A percentile compares a stretch with the other conserved stretches of the same genome.
Conservation (phyloP, 1,140 invertebrate genomes). For the Antheraea pernyi region DNA sequence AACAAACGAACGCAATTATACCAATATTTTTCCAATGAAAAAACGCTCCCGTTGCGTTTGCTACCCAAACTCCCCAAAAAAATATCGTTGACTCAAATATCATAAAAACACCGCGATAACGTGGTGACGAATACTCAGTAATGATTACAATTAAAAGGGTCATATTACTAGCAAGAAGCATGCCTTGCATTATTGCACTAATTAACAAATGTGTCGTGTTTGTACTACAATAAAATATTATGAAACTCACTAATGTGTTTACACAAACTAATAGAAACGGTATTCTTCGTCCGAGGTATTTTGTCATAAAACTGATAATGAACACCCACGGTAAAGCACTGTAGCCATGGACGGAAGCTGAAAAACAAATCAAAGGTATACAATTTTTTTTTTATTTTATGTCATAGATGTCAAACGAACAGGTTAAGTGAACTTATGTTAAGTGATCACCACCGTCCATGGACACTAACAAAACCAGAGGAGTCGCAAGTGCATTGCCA, state of each 20-base stretch:
- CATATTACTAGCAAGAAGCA: constrained; percentile 19
- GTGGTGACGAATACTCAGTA: constrained; percentile 36
- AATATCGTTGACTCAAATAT: constrained; percentile 37
- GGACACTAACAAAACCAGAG: too few species aligned
- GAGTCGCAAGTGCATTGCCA: too few species aligned
- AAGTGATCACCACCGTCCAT: too few species aligned
- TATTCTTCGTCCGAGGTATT: constrained; percentile 19
- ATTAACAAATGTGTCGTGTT: too few species aligned
- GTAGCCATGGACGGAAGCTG: constrained; percentile 23
- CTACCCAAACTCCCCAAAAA: constrained; percentile 37
- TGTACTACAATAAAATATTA: too few species aligned
- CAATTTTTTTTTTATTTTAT: too few species aligned
- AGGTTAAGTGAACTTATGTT: too few species aligned
- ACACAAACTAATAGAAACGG: constrained; percentile 9
- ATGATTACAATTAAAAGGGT: constrained; percentile 29
- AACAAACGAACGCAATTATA: constrained; percentile 21
- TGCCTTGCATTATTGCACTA: too few species aligned
- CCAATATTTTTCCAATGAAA: too few species aligned
- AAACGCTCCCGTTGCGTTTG: constrained; percentile 16
- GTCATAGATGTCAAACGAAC: too few species aligned
- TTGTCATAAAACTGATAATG: too few species aligned
- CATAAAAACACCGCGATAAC: constrained; percentile 41
- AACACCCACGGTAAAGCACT: constrained; percentile 28
- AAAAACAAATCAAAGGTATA: constrained; percentile 23
- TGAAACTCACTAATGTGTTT: constrained; percentile 25